Conservation (phyloP, 2,888 invertebrate genomes). For the Perizoma flavofasciatum region DNA sequence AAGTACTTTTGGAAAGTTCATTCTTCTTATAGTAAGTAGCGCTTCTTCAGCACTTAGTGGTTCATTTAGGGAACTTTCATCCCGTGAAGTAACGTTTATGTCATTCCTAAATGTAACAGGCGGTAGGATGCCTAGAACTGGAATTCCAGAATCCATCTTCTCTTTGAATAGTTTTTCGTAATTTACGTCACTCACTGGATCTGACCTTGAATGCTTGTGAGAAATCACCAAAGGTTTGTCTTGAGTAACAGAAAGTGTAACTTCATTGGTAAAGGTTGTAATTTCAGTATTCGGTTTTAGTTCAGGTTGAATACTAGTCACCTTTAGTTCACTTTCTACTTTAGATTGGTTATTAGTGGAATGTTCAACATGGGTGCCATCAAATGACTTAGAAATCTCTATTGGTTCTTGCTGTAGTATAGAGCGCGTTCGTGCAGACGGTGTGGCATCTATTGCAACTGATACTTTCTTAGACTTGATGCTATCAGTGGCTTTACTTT, state of each 20-base stretch:
- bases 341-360: constrained; percentile 66
- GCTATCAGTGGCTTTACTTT: constrained; percentile 70
- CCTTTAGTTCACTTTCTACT: constrained; percentile 68
- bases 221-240: constrained; percentile 78
- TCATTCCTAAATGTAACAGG: constrained; percentile 81
- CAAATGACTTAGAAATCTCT: constrained; percentile 87
- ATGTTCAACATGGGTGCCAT: constrained; percentile 66
- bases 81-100: constrained; percentile 90
- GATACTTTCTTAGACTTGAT: constrained; percentile 87
- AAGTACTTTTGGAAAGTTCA: constrained; percentile 93
- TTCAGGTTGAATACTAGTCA: constrained; percentile 28
- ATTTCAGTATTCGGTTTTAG: constrained; percentile 43
- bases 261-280: constrained; percentile 67
- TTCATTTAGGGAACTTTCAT: constrained; percentile 69
- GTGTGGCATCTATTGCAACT: constrained; percentile 91
- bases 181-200: constrained; percentile 86
- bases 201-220: constrained; percentile 87
- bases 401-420: constrained; percentile 90
- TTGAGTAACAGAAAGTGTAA: constrained; percentile 63
- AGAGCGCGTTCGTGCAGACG: constrained; percentile 88
- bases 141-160: constrained; percentile 54
- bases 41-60: constrained; percentile 88
- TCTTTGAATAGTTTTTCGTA: constrained; percentile 69
- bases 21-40: constrained; percentile 87
- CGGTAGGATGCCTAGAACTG: constrained; percentile 65